phyloP scores from a whole-genome alignment of 2,888 invertebrate genomes.

The Xestia rhomboidea region DNA sequence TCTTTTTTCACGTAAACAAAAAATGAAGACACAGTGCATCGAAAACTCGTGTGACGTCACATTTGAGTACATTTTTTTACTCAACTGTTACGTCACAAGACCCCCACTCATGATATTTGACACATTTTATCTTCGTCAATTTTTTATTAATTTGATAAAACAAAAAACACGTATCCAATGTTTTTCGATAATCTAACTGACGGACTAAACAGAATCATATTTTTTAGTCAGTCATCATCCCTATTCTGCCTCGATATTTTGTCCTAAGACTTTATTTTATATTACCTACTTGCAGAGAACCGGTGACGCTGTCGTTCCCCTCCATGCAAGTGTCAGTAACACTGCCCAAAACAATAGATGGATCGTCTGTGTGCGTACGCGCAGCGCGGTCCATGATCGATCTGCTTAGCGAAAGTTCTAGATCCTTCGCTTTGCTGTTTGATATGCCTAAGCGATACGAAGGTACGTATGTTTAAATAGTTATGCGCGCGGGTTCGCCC shows the following conservation, averaged over 20 bases:
- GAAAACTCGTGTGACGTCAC: no score
- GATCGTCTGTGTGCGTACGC: conserved; percentile 89
- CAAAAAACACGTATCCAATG: no score
- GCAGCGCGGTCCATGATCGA: conserved; percentile 91
- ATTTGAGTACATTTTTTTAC: no score
- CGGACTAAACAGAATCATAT: no score
- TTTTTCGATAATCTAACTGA: no score
- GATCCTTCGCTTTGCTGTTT: conserved; percentile 72
- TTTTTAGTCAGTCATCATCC: no score
- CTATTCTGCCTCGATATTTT: background rate
- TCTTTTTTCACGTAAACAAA: no score
- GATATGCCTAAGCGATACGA: conserved; percentile 78
- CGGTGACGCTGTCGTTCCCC: conserved; percentile 89
- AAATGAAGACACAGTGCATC: no score
- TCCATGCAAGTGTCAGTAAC: conserved; percentile 88
- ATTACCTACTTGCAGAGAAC: conserved; percentile 85
- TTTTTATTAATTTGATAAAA: no score
- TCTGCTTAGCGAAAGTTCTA: conserved; percentile 89
- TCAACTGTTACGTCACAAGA: no score
- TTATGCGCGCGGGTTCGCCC: background rate
- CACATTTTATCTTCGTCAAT: no score
- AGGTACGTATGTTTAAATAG: conserved; percentile 70
- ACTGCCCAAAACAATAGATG: conserved; percentile 90
- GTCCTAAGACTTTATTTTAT: background rate
- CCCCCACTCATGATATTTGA: no score